These are phyloP conservation scores for Protaetia brevitarsis DNA, from an alignment of 1,140 invertebrate species.

Conservation along the genomic window DNA sequence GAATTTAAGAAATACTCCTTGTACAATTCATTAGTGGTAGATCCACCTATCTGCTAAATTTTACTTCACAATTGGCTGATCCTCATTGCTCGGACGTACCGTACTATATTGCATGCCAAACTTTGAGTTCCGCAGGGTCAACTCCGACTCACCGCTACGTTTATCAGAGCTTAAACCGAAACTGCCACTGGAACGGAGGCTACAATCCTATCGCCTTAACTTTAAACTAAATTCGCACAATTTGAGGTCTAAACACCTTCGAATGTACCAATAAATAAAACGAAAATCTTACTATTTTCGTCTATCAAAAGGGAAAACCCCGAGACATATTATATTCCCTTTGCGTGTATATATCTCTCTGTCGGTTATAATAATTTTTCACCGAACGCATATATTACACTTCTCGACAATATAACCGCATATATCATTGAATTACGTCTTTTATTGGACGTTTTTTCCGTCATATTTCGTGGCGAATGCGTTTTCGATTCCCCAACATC, in stretches of 20 bases:
- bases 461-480: conserved; percentile 8
- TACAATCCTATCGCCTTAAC: not conserved
- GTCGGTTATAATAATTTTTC: too few species aligned
- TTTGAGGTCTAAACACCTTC: not conserved
- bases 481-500: conserved; percentile 6
- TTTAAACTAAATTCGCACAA: not conserved
- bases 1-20: too few species aligned
- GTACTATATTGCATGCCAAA: not conserved
- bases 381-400: not conserved
- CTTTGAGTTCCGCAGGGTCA: not conserved
- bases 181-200: not conserved
- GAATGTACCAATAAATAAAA: too few species aligned
- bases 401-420: not conserved
- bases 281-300: too few species aligned
- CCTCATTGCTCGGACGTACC: not conserved
- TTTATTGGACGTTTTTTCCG: not conserved
- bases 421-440: not conserved
- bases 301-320: too few species aligned
- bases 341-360: not conserved
- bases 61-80: not conserved
- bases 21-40: too few species aligned
- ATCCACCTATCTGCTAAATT: too few species aligned
- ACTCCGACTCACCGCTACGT: not conserved
- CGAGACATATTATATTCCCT: too few species aligned
- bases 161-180: not conserved